A percentile compares a stretch with the other conserved stretches of the same genome.
These are phyloP conservation scores for Mythimna impura DNA, from an alignment of 2,888 invertebrate species.

Conservation along the genomic window DNA sequence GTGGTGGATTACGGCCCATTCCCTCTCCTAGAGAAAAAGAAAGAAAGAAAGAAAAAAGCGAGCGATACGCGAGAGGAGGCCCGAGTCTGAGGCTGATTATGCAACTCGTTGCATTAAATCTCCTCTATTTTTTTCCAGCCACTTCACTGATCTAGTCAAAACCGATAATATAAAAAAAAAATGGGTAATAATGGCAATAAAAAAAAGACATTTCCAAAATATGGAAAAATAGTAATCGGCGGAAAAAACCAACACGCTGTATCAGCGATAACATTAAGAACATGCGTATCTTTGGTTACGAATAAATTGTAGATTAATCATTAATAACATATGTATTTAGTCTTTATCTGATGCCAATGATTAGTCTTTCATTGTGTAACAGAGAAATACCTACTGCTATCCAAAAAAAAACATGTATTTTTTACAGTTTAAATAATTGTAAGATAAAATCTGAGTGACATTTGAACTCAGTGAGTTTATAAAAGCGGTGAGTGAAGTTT, in stretches of 20 bases:
- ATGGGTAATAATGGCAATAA: too few species aligned
- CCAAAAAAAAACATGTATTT: slow-evolving; percentile 16
- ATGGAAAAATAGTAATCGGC: neutral
- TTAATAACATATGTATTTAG: slow-evolving; percentile 54
- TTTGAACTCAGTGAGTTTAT: slow-evolving; percentile 15
- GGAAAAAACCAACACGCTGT: slow-evolving; percentile 30
- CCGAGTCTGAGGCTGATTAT: too few species aligned
- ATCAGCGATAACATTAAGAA: slow-evolving; percentile 39
- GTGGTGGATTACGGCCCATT: too few species aligned
- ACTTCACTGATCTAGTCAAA: too few species aligned
- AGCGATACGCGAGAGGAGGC: too few species aligned
- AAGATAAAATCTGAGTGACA: slow-evolving; percentile 30
- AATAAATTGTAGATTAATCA: slow-evolving; percentile 49
- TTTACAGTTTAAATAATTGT: slow-evolving; percentile 6
- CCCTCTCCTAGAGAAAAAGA: too few species aligned
- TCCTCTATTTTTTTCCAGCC: too few species aligned
- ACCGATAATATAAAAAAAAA: too few species aligned
- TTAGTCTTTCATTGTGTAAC: slow-evolving; percentile 25
- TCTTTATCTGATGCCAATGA: slow-evolving; percentile 49
- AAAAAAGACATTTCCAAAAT: neutral
- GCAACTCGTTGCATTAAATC: too few species aligned
- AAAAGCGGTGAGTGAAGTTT: slow-evolving; percentile 29
- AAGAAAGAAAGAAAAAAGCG: too few species aligned
- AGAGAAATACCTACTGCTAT: slow-evolving; percentile 12
- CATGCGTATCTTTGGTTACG: slow-evolving; percentile 28